phyloP scores from a whole-genome alignment of 2,113 vertebrate species.

The Ophiodon elongatus region DNA sequence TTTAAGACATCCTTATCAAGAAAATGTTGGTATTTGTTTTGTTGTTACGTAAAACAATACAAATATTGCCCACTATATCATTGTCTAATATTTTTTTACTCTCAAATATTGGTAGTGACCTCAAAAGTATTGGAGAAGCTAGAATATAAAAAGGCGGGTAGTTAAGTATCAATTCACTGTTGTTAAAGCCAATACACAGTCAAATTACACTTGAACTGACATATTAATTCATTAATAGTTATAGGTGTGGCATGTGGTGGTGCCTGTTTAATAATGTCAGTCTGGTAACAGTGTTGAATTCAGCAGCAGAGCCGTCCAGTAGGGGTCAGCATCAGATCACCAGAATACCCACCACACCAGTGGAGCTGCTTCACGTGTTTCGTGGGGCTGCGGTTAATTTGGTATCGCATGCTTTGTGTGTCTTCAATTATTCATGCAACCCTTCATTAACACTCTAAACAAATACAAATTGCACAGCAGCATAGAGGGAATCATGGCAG shows the following conservation, averaged over 20 bases:
- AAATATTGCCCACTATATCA: not conserved
- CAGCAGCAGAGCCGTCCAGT: slow-evolving; percentile 47
- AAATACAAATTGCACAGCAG: slow-evolving; percentile 67
- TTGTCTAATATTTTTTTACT: not conserved
- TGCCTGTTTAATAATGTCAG: not conserved
- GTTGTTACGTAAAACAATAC: not conserved
- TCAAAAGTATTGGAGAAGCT: not conserved
- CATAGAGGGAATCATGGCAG: slow-evolving; percentile 46
- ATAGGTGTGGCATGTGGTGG: not conserved
- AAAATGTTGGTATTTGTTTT: not conserved
- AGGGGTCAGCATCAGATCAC: slow-evolving; percentile 78
- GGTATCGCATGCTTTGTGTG: slow-evolving; percentile 65
- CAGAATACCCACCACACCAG: not conserved
- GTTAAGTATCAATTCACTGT: not conserved
- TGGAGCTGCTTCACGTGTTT: slow-evolving; percentile 14
- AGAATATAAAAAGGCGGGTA: not conserved
- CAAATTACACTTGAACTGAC: not conserved
- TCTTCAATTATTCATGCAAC: slow-evolving; percentile 76
- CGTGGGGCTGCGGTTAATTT: slow-evolving; percentile 42
- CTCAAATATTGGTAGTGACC: not conserved
- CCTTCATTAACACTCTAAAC: slow-evolving; percentile 71
- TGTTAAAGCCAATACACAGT: not conserved
- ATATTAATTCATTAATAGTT: not conserved
- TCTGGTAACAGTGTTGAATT: not conserved
- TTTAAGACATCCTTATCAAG: not conserved